Evolutionary conservation across 2,888 invertebrate species (phyloP).

Genomic region (Eupithecia pulchellata): DNA sequence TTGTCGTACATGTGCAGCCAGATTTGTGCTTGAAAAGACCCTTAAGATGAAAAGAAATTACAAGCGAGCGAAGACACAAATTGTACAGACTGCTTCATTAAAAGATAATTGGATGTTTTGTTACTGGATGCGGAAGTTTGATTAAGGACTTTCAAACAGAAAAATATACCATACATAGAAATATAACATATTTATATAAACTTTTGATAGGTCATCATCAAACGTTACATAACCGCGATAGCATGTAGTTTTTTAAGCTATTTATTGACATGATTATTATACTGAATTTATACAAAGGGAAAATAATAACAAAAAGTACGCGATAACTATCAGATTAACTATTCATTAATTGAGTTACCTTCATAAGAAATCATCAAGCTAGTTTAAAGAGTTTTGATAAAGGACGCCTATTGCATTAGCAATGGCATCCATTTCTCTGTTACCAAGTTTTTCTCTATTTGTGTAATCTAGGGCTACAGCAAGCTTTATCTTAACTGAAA

Average conservation of each 20-base stretch:
- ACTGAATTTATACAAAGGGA: too few species aligned
- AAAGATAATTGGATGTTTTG: conserved; percentile 10
- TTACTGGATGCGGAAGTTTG: conserved; percentile 37
- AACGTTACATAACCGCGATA: conserved; percentile 31
- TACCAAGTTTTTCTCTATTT: conserved; percentile 18
- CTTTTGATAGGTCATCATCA: neutral
- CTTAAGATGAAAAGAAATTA: neutral
- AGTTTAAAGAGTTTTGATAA: neutral
- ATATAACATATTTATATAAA: conserved; percentile 7
- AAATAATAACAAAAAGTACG: too few species aligned
- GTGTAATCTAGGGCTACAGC: conserved; percentile 48
- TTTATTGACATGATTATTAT: too few species aligned
- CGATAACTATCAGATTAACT: too few species aligned
- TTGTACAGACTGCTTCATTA: neutral
- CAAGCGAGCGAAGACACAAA: neutral
- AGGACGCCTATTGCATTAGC: neutral
- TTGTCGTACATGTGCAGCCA: conserved; percentile 1
- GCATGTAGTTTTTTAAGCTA: neutral
- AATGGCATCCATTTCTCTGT: neutral
- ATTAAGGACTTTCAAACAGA: conserved; percentile 30
- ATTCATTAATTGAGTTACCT: neutral
- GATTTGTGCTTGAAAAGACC: conserved; percentile 5
- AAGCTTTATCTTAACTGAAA: conserved; percentile 68
- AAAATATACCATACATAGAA: conserved; percentile 18
- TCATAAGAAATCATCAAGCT: neutral